phyloP scores from a whole-genome alignment of 1,140 invertebrate genomes.

The Drosophila arizonae region DNA sequence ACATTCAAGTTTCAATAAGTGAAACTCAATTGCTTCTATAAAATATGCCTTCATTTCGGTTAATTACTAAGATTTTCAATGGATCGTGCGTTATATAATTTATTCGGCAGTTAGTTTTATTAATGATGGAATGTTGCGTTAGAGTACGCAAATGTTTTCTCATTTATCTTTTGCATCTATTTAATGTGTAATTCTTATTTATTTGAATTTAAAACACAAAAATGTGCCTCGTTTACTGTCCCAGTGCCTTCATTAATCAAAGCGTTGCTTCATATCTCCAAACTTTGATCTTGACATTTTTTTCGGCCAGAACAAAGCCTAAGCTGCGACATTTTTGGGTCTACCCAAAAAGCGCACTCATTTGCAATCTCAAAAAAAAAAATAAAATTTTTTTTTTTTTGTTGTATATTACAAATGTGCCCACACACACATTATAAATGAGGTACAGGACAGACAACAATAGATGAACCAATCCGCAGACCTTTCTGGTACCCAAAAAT shows the following conservation, averaged over 20 bases:
- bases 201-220: slow-evolving; percentile 27
- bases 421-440: slow-evolving; percentile 13
- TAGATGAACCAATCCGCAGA: not conserved
- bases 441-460: not conserved
- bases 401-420: slow-evolving; percentile 13
- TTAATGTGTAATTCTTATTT: not conserved
- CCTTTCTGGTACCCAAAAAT: slow-evolving; percentile 11
- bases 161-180: not conserved
- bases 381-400: too few relatives aligned
- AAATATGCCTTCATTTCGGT: not conserved
- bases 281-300: slow-evolving; percentile 68
- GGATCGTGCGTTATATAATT: not conserved
- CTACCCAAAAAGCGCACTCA: not conserved
- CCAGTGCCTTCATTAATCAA: slow-evolving; percentile 51
- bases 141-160: not conserved
- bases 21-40: not conserved
- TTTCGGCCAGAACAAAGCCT: slow-evolving; percentile 26
- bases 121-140: not conserved
- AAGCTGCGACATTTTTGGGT: slow-evolving; percentile 37
- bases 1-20: slow-evolving; percentile 5
- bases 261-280: slow-evolving; percentile 29
- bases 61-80: slow-evolving; percentile 3
- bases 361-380: too few relatives aligned
- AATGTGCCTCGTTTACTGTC: slow-evolving; percentile 5
- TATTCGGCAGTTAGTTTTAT: not conserved